Evolutionary conservation across 2,888 invertebrate genomes (phyloP).

Genomic region (Ophion costatus): DNA sequence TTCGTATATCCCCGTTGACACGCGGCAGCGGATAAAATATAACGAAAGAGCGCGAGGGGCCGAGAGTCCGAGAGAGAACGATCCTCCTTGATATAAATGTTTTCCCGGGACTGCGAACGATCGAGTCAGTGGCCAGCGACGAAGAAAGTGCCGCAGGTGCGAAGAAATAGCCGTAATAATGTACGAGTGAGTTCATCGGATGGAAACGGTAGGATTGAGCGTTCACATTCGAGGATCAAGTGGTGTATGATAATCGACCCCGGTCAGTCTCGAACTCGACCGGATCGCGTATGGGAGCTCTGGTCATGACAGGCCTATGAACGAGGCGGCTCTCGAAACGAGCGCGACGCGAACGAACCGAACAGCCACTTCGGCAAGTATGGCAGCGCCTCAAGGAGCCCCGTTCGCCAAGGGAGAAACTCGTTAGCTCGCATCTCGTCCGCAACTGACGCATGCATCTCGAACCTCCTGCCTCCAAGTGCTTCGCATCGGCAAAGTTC

Average conservation of each 20-base stretch:
- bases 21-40: constrained; percentile 58
- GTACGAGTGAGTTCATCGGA: neutral
- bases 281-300: neutral
- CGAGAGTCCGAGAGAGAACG: constrained; percentile 20
- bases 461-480: neutral
- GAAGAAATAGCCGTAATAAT: constrained; percentile 14
- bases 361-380: constrained; percentile 72
- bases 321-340: constrained; percentile 64
- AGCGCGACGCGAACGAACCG: constrained; percentile 58
- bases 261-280: neutral
- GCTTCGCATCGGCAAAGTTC: neutral
- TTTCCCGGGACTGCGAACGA: neutral
- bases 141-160: constrained; percentile 1
- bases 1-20: constrained; percentile 35
- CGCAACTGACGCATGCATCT: neutral
- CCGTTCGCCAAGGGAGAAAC: constrained; percentile 37
- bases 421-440: constrained; percentile 68
- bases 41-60: constrained; percentile 32
- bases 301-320: constrained; percentile 4
- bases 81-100: neutral
- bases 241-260: neutral
- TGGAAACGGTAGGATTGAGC: neutral
- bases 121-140: constrained; percentile 1
- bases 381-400: constrained; percentile 64
- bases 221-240: constrained; percentile 4